A percentile compares a stretch with the other conserved stretches of the same genome.
Conservation (phyloP, 2,888 invertebrate species). For the Heliconius hortense region DNA sequence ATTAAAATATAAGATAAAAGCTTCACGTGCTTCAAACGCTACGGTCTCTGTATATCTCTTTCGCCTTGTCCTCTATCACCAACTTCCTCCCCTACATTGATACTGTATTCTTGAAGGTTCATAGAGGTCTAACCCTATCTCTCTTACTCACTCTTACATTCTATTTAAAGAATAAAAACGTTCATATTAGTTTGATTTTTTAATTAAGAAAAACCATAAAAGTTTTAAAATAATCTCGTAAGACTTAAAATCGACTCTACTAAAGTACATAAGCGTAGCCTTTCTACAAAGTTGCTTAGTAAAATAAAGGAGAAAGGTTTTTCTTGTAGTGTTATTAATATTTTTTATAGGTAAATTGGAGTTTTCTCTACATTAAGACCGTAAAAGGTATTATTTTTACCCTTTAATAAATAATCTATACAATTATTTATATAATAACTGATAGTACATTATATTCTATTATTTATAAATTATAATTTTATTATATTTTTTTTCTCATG, state of each 20-base stretch:
- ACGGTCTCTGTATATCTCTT: not conserved
- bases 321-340: constrained; percentile 10
- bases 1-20: no score
- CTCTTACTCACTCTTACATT: not conserved
- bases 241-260: constrained; percentile 4
- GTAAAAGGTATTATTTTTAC: not conserved
- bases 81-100: no score
- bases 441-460: not conserved
- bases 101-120: no score
- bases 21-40: no score
- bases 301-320: constrained; percentile 20
- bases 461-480: not conserved
- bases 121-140: not conserved
- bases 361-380: not conserved
- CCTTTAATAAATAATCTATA: no score
- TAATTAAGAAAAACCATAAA: not conserved
- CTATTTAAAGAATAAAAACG: not conserved
- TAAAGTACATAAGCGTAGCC: constrained; percentile 16
- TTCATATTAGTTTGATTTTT: not conserved
- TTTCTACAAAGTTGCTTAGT: constrained; percentile 17
- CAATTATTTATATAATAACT: not conserved
- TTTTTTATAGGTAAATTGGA: constrained; percentile 4
- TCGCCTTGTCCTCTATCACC: no score
- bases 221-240: constrained; percentile 4
- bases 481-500: not conserved